These are phyloP conservation scores for Catajapyx aquilonaris DNA, from an alignment of 1,140 invertebrate species.

Conservation along the genomic window DNA sequence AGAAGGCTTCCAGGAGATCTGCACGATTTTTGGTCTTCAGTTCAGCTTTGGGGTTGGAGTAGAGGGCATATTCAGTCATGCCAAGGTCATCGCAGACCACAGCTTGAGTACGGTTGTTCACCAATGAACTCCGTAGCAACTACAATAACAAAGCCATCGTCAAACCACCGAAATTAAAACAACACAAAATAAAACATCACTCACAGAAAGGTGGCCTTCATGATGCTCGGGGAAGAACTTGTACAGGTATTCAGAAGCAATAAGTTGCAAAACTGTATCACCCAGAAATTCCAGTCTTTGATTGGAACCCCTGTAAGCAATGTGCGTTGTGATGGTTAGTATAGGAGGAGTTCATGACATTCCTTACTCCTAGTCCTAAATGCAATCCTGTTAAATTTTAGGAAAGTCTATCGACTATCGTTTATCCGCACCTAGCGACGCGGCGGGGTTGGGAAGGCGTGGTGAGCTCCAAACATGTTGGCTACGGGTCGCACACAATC, in stretches of 20 bases:
- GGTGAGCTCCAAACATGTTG: too few species aligned
- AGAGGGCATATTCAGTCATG: conserved; percentile 78
- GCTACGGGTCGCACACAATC: too few species aligned
- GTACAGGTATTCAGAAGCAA: conserved; percentile 92
- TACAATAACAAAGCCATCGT: too few species aligned
- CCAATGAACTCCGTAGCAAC: conserved; percentile 77
- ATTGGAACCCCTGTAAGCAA: conserved; percentile 59
- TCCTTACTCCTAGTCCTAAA: too few species aligned
- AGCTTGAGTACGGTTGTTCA: conserved; percentile 90
- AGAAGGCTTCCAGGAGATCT: conserved; percentile 87
- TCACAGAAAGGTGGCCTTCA: conserved; percentile 91
- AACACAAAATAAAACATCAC: too few species aligned
- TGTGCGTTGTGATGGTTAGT: too few species aligned
- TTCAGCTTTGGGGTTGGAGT: conserved; percentile 74
- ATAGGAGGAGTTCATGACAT: too few species aligned
- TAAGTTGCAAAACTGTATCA: conserved; percentile 89
- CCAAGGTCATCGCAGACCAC: conserved; percentile 94
- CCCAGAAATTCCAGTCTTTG: conserved; percentile 94
- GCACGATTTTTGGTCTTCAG: conserved; percentile 93
- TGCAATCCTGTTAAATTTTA: too few species aligned
- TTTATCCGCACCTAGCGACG: too few species aligned
- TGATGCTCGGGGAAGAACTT: conserved; percentile 96
- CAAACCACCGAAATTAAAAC: too few species aligned
- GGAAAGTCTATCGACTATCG: too few species aligned
- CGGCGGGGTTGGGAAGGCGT: too few species aligned